Percentiles rank a stretch among this genome's conserved stretches.
These are phyloP conservation scores for Arvicola amphibius DNA, from an alignment of 2,797 vertebrate species.

Conservation along the genomic window DNA sequence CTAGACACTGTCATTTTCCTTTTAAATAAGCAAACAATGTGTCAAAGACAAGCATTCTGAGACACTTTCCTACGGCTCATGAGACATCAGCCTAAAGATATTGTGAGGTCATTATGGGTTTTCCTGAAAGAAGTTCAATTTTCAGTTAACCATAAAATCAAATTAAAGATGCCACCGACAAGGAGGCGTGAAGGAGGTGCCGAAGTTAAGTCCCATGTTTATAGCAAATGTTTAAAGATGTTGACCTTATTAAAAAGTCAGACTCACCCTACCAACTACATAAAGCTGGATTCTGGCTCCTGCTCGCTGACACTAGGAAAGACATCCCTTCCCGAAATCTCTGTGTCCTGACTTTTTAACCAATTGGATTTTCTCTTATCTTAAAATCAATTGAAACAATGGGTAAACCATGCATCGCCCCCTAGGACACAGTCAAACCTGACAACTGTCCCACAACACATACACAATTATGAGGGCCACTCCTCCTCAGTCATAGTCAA, in stretches of 20 bases:
- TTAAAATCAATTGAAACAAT: conserved; percentile 28
- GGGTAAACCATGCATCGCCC: background rate
- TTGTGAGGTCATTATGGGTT: background rate
- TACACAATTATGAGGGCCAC: background rate
- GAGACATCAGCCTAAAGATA: background rate
- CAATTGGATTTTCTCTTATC: background rate
- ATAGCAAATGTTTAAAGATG: conserved; percentile 1
- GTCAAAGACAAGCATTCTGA: background rate
- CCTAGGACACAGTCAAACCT: background rate
- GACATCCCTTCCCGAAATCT: background rate
- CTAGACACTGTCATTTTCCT: background rate
- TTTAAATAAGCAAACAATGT: background rate
- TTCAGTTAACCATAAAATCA: conserved; percentile 20
- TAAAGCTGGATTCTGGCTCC: background rate
- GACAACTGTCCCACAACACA: background rate
- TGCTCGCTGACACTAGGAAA: conserved; percentile 29
- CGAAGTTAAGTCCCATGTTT: background rate
- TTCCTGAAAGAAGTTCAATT: conserved; percentile 28
- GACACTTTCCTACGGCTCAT: background rate
- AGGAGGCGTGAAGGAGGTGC: background rate
- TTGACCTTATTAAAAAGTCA: conserved; percentile 1
- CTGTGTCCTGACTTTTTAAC: conserved; percentile 16
- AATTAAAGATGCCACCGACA: background rate
- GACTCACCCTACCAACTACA: background rate
- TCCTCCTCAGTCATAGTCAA: background rate